A percentile compares a stretch with the other conserved stretches of the same genome.
These are phyloP conservation scores for Drosophila arawakana DNA, from an alignment of 1,140 invertebrate species.

Conservation along the genomic window DNA sequence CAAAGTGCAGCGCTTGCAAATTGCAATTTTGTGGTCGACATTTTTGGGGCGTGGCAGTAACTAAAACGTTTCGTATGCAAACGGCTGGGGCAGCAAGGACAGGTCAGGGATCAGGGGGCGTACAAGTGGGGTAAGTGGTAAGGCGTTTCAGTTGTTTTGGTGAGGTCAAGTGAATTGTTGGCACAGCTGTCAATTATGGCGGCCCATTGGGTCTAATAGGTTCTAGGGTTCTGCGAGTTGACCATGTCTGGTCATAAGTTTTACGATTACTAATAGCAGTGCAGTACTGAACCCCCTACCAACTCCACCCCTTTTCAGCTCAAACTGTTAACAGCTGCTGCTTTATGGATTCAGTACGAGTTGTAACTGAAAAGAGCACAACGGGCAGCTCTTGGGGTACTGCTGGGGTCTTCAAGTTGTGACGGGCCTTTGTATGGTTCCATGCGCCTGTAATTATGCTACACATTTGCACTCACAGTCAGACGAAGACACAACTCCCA, in stretches of 20 bases:
- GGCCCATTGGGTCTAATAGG: conserved; percentile 49
- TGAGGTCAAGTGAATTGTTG: conserved; percentile 45
- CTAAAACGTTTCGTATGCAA: conserved; percentile 46
- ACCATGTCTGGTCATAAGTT: conserved; percentile 53
- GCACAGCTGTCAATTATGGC: conserved; percentile 68
- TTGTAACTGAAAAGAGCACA: conserved; percentile 1
- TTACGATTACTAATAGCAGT: conserved; percentile 61
- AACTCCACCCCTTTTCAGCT: conserved; percentile 1
- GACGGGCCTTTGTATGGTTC: conserved; percentile 25
- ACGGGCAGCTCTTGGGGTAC: no score
- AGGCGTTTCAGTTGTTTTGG: neutral
- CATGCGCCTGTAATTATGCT: conserved; percentile 41
- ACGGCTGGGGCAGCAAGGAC: neutral
- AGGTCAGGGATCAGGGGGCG: neutral
- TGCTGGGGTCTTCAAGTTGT: conserved; percentile 5
- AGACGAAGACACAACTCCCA: neutral
- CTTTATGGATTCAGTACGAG: conserved; percentile 9
- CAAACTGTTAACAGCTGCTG: conserved; percentile 39
- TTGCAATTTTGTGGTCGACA: conserved; percentile 1
- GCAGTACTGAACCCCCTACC: neutral
- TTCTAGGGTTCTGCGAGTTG: conserved; percentile 12
- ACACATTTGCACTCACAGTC: neutral
- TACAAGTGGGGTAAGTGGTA: neutral
- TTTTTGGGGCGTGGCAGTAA: conserved; percentile 27
- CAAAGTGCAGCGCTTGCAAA: conserved; percentile 26